Base-by-base conservation (phyloP, 23 tunicate species). In the Aplidium turbinatum region DNA sequence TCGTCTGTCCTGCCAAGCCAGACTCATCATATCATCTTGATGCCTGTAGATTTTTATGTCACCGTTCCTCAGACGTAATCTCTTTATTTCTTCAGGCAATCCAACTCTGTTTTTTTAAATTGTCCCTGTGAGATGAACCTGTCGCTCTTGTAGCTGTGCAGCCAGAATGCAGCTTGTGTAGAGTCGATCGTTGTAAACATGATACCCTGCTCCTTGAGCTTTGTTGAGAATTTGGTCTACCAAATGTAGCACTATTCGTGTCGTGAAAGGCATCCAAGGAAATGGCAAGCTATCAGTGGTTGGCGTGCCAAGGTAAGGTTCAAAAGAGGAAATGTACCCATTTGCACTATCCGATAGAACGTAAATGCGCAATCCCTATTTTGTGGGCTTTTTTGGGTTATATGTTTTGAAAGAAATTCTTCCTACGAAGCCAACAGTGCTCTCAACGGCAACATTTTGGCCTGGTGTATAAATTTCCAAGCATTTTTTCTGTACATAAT, bases 341-440 rank as follows among this genome's bases (percentile, higher is more conserved):
- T 7, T 47, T 24, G 47, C 76, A 47, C 58, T 24, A 19, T 70
- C 76, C 3, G 58, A 47, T 6, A 70, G 58, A 20, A 70, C 76
- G 47, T 47, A 56, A 21, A 75, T 32, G 1, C 80, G 68, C 19
- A 75, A 24, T 6, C 80, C 80, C 80, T 68, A 75, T 35, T 75
- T 75, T 19, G 67, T 75, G 7, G 80, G 80, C 35, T 75, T 75
- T 22, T 75, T 53, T 1, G 80, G 80, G 38, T 75, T 75, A 35
- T 58, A 75, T 0, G 80, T 75, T 56, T 57, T 75, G 67, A 75
- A 75, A 27, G 52, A 20, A 33, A 32, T 75, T 35, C 80, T 35
- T 35, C 80, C 80, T 55, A 54, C 55, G 66, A 57, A 75, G 1
- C 58, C 76, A 22, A 70, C 76, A 5, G 76, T 70, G 24, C 76